Evolutionary conservation across 2,888 invertebrate genomes (phyloP), one percentile per base, ranked within the genome.

Genomic region (Cataglyphis altisquamis): DNA sequence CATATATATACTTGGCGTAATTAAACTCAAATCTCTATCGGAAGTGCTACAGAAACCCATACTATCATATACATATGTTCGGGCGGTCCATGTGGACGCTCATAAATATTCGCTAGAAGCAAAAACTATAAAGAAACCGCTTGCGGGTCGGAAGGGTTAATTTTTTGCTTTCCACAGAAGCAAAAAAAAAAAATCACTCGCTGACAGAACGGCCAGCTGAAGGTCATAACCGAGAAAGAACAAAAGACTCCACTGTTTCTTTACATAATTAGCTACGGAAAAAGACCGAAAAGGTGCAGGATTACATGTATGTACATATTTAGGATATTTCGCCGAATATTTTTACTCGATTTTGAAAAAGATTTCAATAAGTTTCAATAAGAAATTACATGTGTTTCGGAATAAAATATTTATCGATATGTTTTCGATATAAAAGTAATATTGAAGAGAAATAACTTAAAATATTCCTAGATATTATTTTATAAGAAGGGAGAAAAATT

Each of bases 111-210:
- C 93, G 86, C 80, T 87, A 86, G 89, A 87, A 91, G 92, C 90
- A 91, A 93, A 91, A 90, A 89, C 90, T 93, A 93, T 94, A 94
- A 94, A 94, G 93, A 93, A 94, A 93, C 93, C 92, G 94, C 94
- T 94, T 90, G 92, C 91, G 91, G 92, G 90, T 90, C 88, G 90
- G 90, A 94, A 94, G 93, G 94, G 94, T 94, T 94, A 93, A 92
- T 88, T 92, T 91, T 91, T 93, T 88, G 57, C 55, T 66, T 73
- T 83, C 78, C 68, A 73, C 73, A 67, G 77, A 84, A 86, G 78
- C 86, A 73, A 88, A 87, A 85, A 73, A 88, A 87, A 72, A 85
- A 90, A 87, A 81, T 84, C 83, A 74, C 70, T 83, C 73, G 86
- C 90, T 86, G 86, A 72, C 84, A 81, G 83, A 84, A 86, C 87